Conservation (phyloP, 2,888 invertebrate genomes). For the Luperina testacea region DNA sequence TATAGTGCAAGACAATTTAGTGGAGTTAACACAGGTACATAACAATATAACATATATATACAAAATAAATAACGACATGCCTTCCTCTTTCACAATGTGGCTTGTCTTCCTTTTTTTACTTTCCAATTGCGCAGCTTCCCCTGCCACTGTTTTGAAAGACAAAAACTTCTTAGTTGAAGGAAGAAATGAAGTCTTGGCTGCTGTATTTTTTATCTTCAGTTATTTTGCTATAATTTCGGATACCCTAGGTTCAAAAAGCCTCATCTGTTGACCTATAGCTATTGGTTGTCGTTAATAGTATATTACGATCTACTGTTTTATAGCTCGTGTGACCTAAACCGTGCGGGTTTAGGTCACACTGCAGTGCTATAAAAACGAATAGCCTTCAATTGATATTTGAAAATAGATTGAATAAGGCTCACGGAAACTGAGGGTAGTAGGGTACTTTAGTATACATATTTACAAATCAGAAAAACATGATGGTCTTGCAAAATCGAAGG, state of each 20-base stretch:
- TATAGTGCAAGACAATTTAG: conserved; percentile 54
- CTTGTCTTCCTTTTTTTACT: conserved; percentile 70
- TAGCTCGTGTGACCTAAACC: too few species aligned
- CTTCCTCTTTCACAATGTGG: conserved; percentile 72
- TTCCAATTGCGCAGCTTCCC: conserved; percentile 71
- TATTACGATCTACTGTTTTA: too few species aligned
- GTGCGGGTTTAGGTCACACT: too few species aligned
- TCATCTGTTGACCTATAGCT: background rate
- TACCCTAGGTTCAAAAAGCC: background rate
- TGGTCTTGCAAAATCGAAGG: background rate
- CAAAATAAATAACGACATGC: conserved; percentile 75
- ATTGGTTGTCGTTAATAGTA: background rate
- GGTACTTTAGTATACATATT: conserved; percentile 6
- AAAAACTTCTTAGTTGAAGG: conserved; percentile 37
- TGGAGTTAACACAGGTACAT: conserved; percentile 58
- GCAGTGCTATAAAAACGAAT: background rate
- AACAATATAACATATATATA: conserved; percentile 55
- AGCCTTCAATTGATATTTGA: background rate
- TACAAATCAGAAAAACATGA: conserved; percentile 12
- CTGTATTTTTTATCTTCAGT: background rate
- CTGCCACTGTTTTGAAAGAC: conserved; percentile 79
- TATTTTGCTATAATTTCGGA: background rate
- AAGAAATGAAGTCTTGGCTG: background rate
- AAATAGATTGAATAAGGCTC: background rate
- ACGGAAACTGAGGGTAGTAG: background rate